Conservation (phyloP, 2,797 vertebrate genomes). For the Hypotaenidia okinawae region DNA sequence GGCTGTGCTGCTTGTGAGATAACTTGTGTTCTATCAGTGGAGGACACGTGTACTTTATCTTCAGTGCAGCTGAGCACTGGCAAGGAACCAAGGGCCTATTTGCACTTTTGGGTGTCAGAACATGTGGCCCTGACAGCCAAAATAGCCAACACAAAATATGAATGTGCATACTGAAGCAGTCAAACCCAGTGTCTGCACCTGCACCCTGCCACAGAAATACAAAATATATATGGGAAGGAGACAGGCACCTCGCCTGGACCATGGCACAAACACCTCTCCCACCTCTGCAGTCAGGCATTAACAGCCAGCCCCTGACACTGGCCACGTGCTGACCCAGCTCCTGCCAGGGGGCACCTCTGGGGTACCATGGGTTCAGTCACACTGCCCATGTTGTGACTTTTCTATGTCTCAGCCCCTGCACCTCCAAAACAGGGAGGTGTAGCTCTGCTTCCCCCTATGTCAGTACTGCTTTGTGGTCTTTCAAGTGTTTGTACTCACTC, state of each 20-base stretch:
- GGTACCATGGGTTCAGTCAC: not conserved
- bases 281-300: not conserved
- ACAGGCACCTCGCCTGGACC: constrained; percentile 25
- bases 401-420: not conserved
- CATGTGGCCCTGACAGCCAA: not conserved
- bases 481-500: fast-evolving
- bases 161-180: not conserved
- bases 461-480: fast-evolving
- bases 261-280: not conserved
- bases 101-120: not conserved
- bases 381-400: fast-evolving
- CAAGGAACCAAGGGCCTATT: not conserved
- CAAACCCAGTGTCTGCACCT: not conserved
- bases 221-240: not conserved
- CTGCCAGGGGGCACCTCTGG: not conserved
- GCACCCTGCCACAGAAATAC: not conserved
- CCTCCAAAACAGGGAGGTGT: not conserved
- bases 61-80: not conserved
- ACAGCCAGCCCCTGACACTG: not conserved
- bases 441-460: not conserved
- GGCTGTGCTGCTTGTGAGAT: not conserved
- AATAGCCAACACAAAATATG: fast-evolving
- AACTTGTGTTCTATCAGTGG: not conserved
- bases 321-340: fast-evolving
- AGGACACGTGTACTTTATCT: not conserved